phyloP scores from a whole-genome alignment of 2,797 vertebrate genomes.

The Leucoraja ocellata region DNA sequence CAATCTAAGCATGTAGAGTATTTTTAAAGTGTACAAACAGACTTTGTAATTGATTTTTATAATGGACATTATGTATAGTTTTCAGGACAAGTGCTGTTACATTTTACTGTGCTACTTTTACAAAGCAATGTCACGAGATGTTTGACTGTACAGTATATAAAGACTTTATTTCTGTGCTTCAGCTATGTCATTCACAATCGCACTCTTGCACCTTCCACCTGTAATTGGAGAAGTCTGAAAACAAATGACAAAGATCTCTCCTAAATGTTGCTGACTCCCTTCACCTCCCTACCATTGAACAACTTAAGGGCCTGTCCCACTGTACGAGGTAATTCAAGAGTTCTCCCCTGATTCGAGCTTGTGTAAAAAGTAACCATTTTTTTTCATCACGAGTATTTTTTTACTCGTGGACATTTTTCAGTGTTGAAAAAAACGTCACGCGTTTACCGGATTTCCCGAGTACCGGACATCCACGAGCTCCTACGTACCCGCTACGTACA shows the following conservation, averaged over 20 bases:
- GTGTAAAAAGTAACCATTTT: too few species aligned
- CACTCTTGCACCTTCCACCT: not conserved
- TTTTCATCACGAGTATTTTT: too few species aligned
- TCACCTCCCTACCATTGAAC: not conserved
- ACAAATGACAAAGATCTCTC: too few species aligned
- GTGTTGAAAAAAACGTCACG: too few species aligned
- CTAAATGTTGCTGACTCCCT: not conserved
- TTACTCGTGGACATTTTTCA: too few species aligned
- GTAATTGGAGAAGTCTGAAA: too few species aligned
- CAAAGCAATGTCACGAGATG: constrained; percentile 8
- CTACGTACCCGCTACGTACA: too few species aligned
- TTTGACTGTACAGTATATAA: constrained; percentile 21
- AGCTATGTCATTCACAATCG: not conserved
- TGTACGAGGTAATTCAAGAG: too few species aligned
- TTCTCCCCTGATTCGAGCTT: too few species aligned
- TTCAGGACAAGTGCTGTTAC: constrained; percentile 17
- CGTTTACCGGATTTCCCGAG: too few species aligned
- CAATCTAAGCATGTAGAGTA: not conserved
- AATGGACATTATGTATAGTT: constrained; percentile 4
- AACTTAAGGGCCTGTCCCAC: not conserved
- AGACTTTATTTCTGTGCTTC: constrained; percentile 31
- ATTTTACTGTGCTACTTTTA: constrained; percentile 35
- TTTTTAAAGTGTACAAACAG: constrained; percentile 17
- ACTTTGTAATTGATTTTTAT: constrained; percentile 25
- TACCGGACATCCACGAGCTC: too few species aligned